phyloP scores from a whole-genome alignment of 2,888 invertebrate species.

The Lepidonotus clava region DNA sequence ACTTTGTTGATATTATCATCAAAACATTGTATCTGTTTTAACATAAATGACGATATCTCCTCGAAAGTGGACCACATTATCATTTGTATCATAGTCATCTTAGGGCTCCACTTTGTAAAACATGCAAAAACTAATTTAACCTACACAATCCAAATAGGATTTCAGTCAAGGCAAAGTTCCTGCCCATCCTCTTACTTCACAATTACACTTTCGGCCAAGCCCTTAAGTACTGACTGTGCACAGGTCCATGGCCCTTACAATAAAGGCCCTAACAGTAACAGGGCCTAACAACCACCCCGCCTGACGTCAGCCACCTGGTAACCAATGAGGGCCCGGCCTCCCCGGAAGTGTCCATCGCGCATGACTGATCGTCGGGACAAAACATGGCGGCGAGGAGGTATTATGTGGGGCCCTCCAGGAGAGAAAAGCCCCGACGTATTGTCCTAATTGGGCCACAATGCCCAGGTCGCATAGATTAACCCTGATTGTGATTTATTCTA shows the following conservation, averaged over 20 bases:
- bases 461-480: constrained; percentile 33
- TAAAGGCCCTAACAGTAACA: constrained; percentile 10
- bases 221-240: too few species aligned
- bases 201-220: background rate
- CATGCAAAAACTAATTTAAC: too few species aligned
- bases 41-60: too few species aligned
- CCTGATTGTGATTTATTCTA: constrained; percentile 41
- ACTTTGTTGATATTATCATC: too few species aligned
- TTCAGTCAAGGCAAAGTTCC: too few species aligned
- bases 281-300: background rate
- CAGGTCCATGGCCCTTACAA: too few species aligned
- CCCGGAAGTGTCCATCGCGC: constrained; percentile 45
- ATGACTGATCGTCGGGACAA: constrained; percentile 35
- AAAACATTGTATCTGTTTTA: too few species aligned
- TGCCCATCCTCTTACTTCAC: background rate
- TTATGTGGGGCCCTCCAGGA: constrained; percentile 4
- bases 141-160: too few species aligned
- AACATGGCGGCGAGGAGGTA: background rate
- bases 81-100: too few species aligned
- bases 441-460: constrained; percentile 23
- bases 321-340: background rate
- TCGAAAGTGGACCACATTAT: too few species aligned
- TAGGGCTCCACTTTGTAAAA: too few species aligned
- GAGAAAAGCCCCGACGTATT: background rate
- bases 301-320: constrained; percentile 12